Evolutionary conservation across 1,140 invertebrate genomes (phyloP), one percentile per base, ranked within the genome.

Genomic region (Heliconius congener): DNA sequence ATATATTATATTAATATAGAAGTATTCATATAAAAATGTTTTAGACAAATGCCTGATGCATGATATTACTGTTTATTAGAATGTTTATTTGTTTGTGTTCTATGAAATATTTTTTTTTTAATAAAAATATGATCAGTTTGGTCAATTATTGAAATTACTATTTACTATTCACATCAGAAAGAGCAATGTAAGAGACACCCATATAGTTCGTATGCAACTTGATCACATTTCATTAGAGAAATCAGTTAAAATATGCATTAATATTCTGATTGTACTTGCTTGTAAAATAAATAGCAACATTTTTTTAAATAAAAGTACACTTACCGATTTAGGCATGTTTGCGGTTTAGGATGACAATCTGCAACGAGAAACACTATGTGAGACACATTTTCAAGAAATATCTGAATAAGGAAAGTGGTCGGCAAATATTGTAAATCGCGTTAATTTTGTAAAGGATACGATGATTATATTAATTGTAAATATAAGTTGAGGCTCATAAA

Each of bases 321-420:
- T 93, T 85, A 94, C 93, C 86, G 93, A 94, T 94, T 94, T 94
- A 88, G 93, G 93, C 93, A 94, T 94, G 76, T 92, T 93, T 90
- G 88, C 89, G 88, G 86, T 82, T 91, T 87, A 84, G 89, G 89
- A 90, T 93, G 86, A 89, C 88, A 88, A 93, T 94, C 93, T 94
- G 92, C 72, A 92, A 93, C 75, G 73, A 87, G 71, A 87, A 91
- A 87, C 66, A 75, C 70, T 46, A 60, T 77, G 16, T 77, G 74
- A 78, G 74, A 76, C 52, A 81, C 52, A 80, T 75, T 82, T 74
- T 72, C 37, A 80, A 76, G 83, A 84, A 81, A 85, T 85, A 86
- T 85, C 80, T 82, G 83, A 73, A 76, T 80, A 79, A 82, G 77
- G 73, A 81, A 84, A 82, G 85, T 83, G 80, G 73, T 83, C 83